Evolutionary conservation across 2,113 vertebrate species (phyloP).

Genomic region (Brachyhypopomus gauderio): DNA sequence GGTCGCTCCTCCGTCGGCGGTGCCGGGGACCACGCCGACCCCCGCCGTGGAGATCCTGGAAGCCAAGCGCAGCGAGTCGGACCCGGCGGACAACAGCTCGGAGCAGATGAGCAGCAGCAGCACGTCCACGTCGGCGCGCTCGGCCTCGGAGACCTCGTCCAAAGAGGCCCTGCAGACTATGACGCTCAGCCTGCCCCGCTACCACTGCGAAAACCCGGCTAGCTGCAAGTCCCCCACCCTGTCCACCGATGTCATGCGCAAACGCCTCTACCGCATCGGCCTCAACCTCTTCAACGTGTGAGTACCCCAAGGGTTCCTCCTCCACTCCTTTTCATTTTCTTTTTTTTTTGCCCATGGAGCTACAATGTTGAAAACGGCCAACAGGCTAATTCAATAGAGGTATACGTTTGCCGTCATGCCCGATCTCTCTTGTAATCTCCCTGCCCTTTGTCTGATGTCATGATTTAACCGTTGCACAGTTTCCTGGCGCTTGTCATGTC

Average conservation of each 20-base stretch:
- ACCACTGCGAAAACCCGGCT: conserved; percentile 95
- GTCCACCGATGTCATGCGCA: conserved; percentile 95
- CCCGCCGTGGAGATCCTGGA: conserved; percentile 68
- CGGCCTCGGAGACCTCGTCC: conserved; percentile 84
- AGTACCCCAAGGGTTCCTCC: conserved; percentile 67
- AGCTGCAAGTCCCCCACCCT: conserved; percentile 95
- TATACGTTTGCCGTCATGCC: neutral
- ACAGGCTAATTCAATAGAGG: neutral
- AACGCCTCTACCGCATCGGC: conserved; percentile 95
- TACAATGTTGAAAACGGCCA: neutral
- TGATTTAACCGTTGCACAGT: neutral
- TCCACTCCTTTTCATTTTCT: neutral
- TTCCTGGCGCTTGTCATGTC: no score
- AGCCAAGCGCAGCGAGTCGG: conserved; percentile 76
- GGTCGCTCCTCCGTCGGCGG: conserved; percentile 19
- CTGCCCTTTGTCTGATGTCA: neutral
- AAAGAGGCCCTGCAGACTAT: conserved; percentile 96
- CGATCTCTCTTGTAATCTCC: neutral
- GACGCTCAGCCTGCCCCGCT: conserved; percentile 95
- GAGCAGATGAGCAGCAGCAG: conserved; percentile 95
- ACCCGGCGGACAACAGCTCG: conserved; percentile 82
- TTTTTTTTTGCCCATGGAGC: neutral
- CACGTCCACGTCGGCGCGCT: conserved; percentile 88
- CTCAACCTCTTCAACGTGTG: conserved; percentile 99
- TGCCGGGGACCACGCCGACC: conserved; percentile 32